These are phyloP conservation scores for Neogale vison DNA, from an alignment of 2,113 vertebrate species.

Conservation along the genomic window DNA sequence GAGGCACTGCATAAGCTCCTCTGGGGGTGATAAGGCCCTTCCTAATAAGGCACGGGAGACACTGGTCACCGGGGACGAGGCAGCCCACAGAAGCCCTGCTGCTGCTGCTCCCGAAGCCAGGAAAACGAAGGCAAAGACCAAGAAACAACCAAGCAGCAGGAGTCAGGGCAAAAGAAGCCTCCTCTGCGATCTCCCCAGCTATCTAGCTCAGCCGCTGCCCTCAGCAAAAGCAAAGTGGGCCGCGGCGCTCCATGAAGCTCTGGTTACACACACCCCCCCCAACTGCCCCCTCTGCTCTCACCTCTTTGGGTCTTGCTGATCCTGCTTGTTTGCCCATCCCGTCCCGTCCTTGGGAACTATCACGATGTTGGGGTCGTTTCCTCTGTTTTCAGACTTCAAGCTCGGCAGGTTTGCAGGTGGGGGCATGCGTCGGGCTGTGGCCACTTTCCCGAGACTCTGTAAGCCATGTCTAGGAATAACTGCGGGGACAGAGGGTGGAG, in stretches of 20 bases:
- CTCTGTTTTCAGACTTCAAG: constrained; percentile 99
- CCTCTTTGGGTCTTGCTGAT: constrained; percentile 99
- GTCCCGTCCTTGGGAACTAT: constrained; percentile 99
- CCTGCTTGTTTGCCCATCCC: constrained; percentile 99
- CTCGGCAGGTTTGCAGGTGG: constrained; percentile 99
- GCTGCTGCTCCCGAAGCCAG: background rate
- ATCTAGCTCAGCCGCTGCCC: background rate
- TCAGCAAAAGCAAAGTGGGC: background rate
- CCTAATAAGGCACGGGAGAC: background rate
- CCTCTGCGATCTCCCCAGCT: background rate
- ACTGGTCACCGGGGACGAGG: background rate
- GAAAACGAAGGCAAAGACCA: background rate
- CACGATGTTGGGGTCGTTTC: constrained; percentile 99
- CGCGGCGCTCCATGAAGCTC: background rate
- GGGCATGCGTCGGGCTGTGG: constrained; percentile 99
- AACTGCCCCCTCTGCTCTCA: constrained; percentile 62
- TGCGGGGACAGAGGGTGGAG: constrained; percentile 62
- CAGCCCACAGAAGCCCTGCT: background rate
- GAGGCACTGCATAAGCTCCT: background rate
- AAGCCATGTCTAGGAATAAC: constrained; percentile 99
- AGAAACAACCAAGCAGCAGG: background rate
- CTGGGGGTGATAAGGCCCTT: background rate
- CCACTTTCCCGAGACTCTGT: constrained; percentile 99
- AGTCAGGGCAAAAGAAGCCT: fast-evolving
- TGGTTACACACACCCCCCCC: fast-evolving